These are phyloP conservation scores for Sphinx pinastri DNA, from an alignment of 2,888 invertebrate species.

Conservation along the genomic window DNA sequence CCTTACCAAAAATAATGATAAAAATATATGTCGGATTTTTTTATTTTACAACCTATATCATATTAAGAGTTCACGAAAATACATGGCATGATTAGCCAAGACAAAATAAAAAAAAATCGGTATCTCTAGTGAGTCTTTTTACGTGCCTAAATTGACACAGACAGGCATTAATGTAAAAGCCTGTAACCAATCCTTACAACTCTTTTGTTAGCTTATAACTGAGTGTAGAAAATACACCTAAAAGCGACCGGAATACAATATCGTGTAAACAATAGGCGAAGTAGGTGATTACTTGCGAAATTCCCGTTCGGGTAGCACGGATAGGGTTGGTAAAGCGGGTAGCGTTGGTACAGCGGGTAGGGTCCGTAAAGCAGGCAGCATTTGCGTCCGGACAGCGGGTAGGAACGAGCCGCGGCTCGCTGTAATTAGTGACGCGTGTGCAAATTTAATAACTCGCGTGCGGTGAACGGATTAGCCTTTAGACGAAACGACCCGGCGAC, in stretches of 20 bases:
- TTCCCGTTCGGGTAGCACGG: not conserved
- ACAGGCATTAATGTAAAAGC: no score
- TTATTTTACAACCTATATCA: no score
- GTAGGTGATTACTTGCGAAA: slow-evolving; percentile 19
- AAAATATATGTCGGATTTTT: no score
- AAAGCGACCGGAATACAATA: slow-evolving; percentile 9
- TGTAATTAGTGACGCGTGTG: slow-evolving; percentile 79
- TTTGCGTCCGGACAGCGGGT: slow-evolving; percentile 25
- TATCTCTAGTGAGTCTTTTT: no score
- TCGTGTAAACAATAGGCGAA: slow-evolving; percentile 4
- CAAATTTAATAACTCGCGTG: slow-evolving; percentile 77
- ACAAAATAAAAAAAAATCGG: no score
- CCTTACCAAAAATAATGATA: no score
- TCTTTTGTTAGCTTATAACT: not conserved
- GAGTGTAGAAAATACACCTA: not conserved
- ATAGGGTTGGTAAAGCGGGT: not conserved
- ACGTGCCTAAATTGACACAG: no score
- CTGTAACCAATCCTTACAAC: not conserved
- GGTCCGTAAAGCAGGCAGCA: slow-evolving; percentile 3
- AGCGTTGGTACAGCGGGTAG: not conserved
- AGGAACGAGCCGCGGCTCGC: slow-evolving; percentile 31
- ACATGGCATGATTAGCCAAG: no score
- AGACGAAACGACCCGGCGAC: slow-evolving; percentile 32
- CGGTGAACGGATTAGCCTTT: slow-evolving; percentile 52
- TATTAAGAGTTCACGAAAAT: no score